These are phyloP conservation scores for Nesidiocoris tenuis DNA, from an alignment of 2,888 invertebrate species.

Conservation along the genomic window DNA sequence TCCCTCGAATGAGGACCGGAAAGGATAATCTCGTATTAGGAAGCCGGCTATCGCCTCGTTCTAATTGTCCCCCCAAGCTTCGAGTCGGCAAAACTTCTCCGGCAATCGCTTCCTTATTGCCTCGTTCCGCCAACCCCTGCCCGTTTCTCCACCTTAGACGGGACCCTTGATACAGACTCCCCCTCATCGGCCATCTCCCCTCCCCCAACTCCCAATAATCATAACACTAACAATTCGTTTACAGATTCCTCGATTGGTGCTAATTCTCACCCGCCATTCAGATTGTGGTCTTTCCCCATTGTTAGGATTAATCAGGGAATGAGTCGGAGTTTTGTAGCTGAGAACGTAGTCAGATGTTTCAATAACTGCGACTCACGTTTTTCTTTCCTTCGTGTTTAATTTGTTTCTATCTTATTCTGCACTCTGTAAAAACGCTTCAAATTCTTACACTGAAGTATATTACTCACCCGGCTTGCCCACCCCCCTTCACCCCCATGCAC, in stretches of 20 bases:
- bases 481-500: no score
- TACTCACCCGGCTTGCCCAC: no score
- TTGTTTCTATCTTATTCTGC: no score
- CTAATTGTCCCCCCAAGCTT: constrained; percentile 36
- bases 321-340: no score
- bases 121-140: constrained; percentile 12
- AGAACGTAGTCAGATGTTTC: no score
- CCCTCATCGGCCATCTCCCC: not conserved
- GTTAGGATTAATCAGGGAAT: no score
- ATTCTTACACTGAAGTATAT: no score
- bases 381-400: no score
- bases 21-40: constrained; percentile 45
- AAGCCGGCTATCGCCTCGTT: constrained; percentile 35
- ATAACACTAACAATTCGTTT: not conserved
- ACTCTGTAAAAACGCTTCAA: no score
- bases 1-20: constrained; percentile 32
- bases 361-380: no score
- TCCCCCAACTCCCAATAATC: not conserved
- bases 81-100: constrained; percentile 41
- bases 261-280: not conserved
- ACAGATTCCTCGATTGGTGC: not conserved
- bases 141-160: not conserved
- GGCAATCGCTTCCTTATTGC: constrained; percentile 34
- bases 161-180: not conserved
- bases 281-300: not conserved